Evolutionary conservation across 2,113 vertebrate species (phyloP).

Genomic region (Microcebus lehilahytsara): DNA sequence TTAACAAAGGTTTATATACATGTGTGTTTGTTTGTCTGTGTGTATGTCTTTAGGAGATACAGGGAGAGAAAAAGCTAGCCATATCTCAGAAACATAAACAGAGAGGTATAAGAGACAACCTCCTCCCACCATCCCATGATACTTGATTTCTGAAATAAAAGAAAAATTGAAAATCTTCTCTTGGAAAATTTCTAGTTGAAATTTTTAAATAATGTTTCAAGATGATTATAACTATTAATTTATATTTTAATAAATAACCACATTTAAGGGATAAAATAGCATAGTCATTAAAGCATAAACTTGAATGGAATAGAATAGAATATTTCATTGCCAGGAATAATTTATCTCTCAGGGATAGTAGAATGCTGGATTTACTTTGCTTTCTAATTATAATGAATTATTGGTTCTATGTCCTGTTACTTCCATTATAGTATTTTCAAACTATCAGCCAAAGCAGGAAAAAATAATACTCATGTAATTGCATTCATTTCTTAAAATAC

Average conservation of each 20-base stretch:
- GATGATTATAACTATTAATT: not conserved
- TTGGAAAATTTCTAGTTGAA: not conserved
- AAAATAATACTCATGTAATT: not conserved
- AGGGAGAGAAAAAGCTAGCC: not conserved
- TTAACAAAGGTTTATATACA: not conserved
- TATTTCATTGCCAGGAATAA: not conserved
- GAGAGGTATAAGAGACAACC: not conserved
- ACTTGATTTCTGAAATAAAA: not conserved
- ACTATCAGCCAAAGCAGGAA: not conserved
- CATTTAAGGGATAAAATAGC: not conserved
- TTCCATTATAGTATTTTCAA: not conserved
- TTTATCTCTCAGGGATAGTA: not conserved
- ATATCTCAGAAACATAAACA: not conserved
- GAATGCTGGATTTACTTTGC: not conserved
- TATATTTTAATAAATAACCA: constrained; percentile 3
- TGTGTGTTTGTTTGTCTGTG: not conserved
- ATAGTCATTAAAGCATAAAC: not conserved
- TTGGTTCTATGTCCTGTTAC: not conserved
- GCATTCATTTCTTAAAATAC: not conserved
- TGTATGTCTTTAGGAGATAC: not conserved
- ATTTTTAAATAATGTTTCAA: not conserved
- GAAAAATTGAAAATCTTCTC: not conserved
- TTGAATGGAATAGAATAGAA: not conserved
- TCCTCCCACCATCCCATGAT: not conserved
- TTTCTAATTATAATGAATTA: not conserved